phyloP scores from a whole-genome alignment of 2,888 invertebrate species.

The Anaspis maculata region DNA sequence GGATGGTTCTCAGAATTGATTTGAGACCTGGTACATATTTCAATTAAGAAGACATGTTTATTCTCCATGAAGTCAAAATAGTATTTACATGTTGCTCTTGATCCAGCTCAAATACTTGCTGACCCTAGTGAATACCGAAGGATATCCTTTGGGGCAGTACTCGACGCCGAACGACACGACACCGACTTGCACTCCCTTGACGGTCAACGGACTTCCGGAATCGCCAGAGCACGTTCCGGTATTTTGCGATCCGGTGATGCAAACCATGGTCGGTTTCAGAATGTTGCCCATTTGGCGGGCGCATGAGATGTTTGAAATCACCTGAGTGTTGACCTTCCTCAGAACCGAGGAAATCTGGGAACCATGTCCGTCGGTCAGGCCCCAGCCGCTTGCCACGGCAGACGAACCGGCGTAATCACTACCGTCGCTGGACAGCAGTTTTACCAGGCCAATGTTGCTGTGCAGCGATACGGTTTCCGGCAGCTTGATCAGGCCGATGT shows the following conservation, averaged over 20 bases:
- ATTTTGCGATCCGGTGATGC: conserved; percentile 11
- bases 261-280: conserved; percentile 3
- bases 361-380: conserved; percentile 5
- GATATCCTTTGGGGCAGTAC: conserved; percentile 5
- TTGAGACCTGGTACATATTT: too few relatives aligned
- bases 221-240: conserved; percentile 16
- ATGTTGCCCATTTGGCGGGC: conserved; percentile 3
- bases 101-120: conserved; percentile 16
- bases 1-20: too few relatives aligned
- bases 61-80: too few relatives aligned
- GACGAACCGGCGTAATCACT: conserved; percentile 6
- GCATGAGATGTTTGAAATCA: conserved; percentile 5
- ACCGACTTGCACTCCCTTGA: conserved; percentile 12
- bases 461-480: conserved; percentile 19
- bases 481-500: conserved; percentile 29
- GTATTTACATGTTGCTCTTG: too few relatives aligned
- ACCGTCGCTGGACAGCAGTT: conserved; percentile 21
- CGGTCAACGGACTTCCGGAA: conserved; percentile 18
- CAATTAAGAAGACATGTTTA: too few relatives aligned
- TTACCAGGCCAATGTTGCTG: conserved; percentile 27
- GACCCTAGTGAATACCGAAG: conserved; percentile 13
- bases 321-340: not conserved
- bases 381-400: conserved; percentile 14
- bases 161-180: conserved; percentile 16
- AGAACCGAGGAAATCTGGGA: not conserved